These are phyloP conservation scores for Sorex maritimensis DNA, from an alignment of 2,797 vertebrate genomes.

Conservation along the genomic window DNA sequence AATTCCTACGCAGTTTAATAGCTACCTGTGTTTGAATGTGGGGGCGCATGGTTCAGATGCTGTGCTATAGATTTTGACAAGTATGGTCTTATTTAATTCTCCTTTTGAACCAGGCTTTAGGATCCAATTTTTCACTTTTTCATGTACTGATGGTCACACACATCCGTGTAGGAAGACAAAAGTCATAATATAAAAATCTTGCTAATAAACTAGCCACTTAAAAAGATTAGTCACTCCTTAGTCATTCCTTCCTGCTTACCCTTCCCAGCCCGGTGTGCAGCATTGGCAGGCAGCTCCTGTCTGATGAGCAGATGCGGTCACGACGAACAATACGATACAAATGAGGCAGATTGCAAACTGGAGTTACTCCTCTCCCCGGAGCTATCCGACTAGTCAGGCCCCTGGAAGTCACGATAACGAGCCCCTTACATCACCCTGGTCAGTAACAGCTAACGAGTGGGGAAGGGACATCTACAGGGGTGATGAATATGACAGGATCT, in stretches of 20 bases:
- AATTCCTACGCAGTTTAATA: background rate
- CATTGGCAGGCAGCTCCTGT: conserved; percentile 20
- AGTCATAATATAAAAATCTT: conserved; percentile 41
- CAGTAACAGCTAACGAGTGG: background rate
- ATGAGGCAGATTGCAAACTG: conserved; percentile 24
- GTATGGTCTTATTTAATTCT: conserved; percentile 43
- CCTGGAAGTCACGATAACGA: background rate
- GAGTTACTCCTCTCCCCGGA: background rate
- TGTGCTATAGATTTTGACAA: conserved; percentile 4
- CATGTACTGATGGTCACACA: background rate
- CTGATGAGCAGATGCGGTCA: conserved; percentile 2
- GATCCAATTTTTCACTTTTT: conserved; percentile 38
- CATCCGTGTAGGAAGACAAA: conserved; percentile 21
- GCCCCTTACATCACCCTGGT: background rate
- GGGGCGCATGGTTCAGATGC: background rate
- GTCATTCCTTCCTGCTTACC: conserved; percentile 26
- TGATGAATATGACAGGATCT: background rate
- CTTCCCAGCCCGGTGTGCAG: background rate
- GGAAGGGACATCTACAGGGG: background rate
- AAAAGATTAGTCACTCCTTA: background rate
- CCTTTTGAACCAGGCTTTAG: conserved; percentile 12
- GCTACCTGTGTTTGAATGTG: background rate
- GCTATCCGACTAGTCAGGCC: background rate
- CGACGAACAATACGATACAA: background rate
- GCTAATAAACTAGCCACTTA: conserved; percentile 11